phyloP scores from a whole-genome alignment of 2,888 invertebrate genomes.

The Nemotelus pantherinus region DNA sequence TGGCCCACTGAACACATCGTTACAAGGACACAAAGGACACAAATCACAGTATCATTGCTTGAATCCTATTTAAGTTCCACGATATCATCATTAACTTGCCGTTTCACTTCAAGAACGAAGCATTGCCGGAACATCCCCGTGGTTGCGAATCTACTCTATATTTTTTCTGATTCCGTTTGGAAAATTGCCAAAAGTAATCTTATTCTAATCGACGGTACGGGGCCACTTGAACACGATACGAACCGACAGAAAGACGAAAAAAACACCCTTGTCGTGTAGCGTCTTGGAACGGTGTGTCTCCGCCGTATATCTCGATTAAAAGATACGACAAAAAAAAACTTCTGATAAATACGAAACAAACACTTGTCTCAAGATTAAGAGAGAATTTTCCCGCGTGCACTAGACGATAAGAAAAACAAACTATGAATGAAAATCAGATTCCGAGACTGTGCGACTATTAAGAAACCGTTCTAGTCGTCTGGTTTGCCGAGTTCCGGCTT shows the following conservation, averaged over 20 bases:
- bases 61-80: too few relatives aligned
- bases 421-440: constrained; percentile 1
- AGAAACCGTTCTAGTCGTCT: background rate
- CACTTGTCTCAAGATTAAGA: too few relatives aligned
- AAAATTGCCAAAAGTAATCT: constrained; percentile 25
- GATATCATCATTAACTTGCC: too few relatives aligned
- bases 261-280: background rate
- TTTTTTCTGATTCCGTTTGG: background rate
- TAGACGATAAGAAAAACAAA: constrained; percentile 14
- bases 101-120: too few relatives aligned
- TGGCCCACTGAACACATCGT: background rate
- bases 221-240: constrained; percentile 1
- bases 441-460: background rate
- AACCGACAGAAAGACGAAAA: background rate
- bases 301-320: background rate
- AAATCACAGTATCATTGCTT: background rate
- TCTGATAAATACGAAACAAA: too few relatives aligned
- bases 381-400: background rate
- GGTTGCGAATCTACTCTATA: too few relatives aligned
- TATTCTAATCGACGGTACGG: constrained; percentile 17
- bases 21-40: constrained; percentile 12
- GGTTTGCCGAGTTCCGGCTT: constrained; percentile 18
- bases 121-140: too few relatives aligned
- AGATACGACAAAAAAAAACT: background rate
- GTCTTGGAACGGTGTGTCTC: background rate